These are phyloP conservation scores for Acyrthosiphon pisum DNA, from an alignment of 1,140 invertebrate genomes.

Conservation along the genomic window DNA sequence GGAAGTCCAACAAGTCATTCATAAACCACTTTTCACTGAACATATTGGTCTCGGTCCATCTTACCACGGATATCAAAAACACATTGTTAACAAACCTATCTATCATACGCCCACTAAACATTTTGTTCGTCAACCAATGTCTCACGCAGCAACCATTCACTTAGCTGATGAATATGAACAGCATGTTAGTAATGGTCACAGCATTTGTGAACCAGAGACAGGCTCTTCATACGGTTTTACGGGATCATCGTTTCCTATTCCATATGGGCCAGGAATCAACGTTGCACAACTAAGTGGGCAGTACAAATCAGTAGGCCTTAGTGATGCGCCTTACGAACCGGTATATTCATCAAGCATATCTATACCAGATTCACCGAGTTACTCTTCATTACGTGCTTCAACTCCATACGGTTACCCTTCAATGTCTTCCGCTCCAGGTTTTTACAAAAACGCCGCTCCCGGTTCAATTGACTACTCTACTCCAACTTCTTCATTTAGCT, in stretches of 20 bases:
- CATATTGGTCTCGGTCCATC: slow-evolving; percentile 50
- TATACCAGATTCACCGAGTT: neutral
- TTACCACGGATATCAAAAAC: slow-evolving; percentile 49
- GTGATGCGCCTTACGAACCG: neutral
- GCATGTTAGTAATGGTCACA: slow-evolving; percentile 7
- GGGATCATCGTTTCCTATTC: neutral
- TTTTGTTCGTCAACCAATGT: slow-evolving; percentile 7
- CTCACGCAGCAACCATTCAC: neutral
- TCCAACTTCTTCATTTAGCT: slow-evolving; percentile 33
- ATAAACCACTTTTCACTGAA: slow-evolving; percentile 51
- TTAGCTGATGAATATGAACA: slow-evolving; percentile 51
- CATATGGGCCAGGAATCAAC: neutral
- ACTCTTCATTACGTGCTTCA: neutral
- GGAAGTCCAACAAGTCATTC: slow-evolving; percentile 51
- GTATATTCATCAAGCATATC: neutral
- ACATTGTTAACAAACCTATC: slow-evolving; percentile 25
- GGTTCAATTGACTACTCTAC: neutral
- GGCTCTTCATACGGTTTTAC: neutral
- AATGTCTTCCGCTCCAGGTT: neutral
- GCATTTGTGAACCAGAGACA: neutral
- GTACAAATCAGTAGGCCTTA: neutral
- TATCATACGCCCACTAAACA: neutral
- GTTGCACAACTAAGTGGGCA: too few species aligned
- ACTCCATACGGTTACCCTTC: neutral
- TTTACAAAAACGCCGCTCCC: neutral